Evolutionary conservation across 2,113 vertebrate genomes (phyloP).

Genomic region (Dipodomys ordii): DNA sequence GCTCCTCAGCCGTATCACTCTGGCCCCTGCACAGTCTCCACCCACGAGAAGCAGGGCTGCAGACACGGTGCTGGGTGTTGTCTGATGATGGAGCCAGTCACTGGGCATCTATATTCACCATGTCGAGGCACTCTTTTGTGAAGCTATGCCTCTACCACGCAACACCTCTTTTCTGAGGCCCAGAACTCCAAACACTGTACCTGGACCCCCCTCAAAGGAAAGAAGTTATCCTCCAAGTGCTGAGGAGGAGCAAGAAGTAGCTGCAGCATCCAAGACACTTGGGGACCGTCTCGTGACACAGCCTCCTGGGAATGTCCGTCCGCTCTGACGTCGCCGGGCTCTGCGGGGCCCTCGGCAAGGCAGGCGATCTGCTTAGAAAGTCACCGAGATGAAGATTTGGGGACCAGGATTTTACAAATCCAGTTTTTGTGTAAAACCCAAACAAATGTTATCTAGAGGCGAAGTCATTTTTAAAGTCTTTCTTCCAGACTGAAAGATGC

Average conservation of each 20-base stretch:
- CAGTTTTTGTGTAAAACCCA: slow-evolving; percentile 2
- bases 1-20: neutral
- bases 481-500: neutral
- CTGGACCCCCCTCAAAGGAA: neutral
- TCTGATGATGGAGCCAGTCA: neutral
- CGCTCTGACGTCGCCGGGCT: too few species aligned
- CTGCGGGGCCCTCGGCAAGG: too few species aligned
- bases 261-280: neutral
- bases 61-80: neutral
- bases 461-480: slow-evolving; percentile 46
- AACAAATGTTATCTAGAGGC: slow-evolving; percentile 5
- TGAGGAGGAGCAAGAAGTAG: neutral
- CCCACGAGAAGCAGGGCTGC: neutral
- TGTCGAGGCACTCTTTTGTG: neutral
- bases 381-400: neutral
- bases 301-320: too few species aligned
- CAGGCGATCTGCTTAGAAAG: neutral
- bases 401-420: slow-evolving; percentile 26
- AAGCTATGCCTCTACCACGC: neutral
- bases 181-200: neutral
- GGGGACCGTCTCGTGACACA: neutral
- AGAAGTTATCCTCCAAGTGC: neutral
- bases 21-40: neutral
- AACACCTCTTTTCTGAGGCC: neutral
- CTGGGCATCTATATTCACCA: neutral